These are phyloP conservation scores for Streptopelia turtur DNA, from an alignment of 2,797 vertebrate species.

Conservation along the genomic window DNA sequence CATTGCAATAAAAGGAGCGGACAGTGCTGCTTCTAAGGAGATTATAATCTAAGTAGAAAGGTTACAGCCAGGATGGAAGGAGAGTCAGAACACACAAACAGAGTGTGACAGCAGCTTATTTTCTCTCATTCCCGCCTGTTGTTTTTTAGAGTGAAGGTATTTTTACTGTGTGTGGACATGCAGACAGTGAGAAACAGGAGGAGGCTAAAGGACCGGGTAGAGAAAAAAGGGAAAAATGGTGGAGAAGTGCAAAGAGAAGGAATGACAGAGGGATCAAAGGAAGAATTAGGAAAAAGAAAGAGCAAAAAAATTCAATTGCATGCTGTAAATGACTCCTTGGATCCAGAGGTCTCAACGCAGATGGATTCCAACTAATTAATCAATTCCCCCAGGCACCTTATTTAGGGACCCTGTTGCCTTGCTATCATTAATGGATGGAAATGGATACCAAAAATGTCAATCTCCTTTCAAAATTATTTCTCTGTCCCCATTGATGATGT, in stretches of 20 bases:
- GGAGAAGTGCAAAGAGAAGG: not conserved
- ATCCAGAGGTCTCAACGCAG: not conserved
- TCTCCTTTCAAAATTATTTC: not conserved
- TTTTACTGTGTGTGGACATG: not conserved
- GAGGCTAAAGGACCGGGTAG: not conserved
- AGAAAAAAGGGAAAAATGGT: not conserved
- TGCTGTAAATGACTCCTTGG: accelerated
- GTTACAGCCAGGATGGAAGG: not conserved
- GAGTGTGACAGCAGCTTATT: not conserved
- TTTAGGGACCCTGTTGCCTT: not conserved
- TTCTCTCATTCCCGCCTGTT: not conserved
- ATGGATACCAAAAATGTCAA: not conserved
- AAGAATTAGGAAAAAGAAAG: accelerated
- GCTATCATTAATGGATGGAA: not conserved
- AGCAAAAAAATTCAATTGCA: not conserved
- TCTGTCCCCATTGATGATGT: not conserved
- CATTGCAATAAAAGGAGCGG: not conserved
- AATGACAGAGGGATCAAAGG: not conserved
- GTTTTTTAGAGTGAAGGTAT: not conserved
- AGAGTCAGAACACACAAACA: not conserved
- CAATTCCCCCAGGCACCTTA: not conserved
- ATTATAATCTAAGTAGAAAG: not conserved
- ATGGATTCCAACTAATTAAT: not conserved
- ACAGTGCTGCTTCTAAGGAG: not conserved
- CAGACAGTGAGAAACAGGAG: not conserved